Conservation (phyloP, 2,113 vertebrate species). For the Cyprinodon variegatus region DNA sequence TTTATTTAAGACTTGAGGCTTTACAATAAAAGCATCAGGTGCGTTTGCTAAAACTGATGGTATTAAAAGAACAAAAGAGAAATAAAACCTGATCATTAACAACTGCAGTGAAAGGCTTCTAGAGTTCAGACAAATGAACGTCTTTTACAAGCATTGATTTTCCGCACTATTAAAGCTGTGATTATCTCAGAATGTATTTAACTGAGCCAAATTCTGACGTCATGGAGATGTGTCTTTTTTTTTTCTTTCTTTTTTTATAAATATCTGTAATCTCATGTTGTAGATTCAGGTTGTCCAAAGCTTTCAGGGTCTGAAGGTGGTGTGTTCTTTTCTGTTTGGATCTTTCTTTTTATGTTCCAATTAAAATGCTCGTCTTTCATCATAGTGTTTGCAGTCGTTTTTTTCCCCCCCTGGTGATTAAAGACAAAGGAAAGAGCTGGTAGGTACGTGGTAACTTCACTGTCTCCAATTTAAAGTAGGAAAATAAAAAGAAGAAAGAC, state of each 20-base stretch:
- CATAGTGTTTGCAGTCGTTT: neutral
- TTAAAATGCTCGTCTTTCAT: slow-evolving; percentile 39
- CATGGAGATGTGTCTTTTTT: slow-evolving; percentile 23
- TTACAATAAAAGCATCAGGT: neutral
- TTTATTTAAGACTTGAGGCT: neutral
- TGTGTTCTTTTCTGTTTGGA: neutral
- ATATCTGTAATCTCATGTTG: slow-evolving; percentile 29
- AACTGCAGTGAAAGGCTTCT: neutral
- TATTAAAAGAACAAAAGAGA: too few relatives aligned
- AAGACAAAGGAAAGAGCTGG: neutral
- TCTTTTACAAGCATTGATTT: neutral
- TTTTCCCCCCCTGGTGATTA: neutral
- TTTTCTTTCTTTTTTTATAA: neutral
- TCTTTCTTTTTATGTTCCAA: slow-evolving; percentile 14
- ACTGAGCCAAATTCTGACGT: slow-evolving; percentile 49
- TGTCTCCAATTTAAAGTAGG: too few relatives aligned
- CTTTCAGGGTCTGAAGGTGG: slow-evolving; percentile 4
- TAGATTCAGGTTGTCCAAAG: neutral
- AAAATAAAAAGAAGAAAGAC: neutral
- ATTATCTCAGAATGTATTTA: slow-evolving; percentile 43
- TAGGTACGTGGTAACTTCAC: neutral
- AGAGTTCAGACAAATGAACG: neutral
- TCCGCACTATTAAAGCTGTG: slow-evolving; percentile 10
- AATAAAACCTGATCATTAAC: neutral
- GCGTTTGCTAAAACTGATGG: neutral